These are phyloP conservation scores for Bos indicus DNA, from an alignment of 2,113 vertebrate species.

Conservation along the genomic window DNA sequence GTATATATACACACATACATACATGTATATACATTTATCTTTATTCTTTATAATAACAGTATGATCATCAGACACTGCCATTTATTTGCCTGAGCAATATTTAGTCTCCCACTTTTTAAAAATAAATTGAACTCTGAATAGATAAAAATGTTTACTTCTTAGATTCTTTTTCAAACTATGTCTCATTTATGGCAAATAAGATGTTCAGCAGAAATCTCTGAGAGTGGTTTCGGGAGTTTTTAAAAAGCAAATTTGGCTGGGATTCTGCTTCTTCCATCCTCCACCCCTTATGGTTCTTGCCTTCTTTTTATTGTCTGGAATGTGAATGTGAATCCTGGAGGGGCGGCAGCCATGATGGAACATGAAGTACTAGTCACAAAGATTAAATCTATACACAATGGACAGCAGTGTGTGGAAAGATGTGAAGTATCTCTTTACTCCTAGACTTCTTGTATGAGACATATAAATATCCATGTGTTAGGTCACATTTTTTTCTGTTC, in stretches of 20 bases:
- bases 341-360: neutral
- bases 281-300: neutral
- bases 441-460: neutral
- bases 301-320: neutral
- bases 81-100: neutral
- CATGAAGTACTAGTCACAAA: neutral
- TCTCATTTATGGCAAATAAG: neutral
- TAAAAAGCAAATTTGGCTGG: neutral
- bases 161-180: neutral
- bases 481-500: neutral
- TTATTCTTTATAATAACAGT: neutral
- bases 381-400: neutral
- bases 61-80: neutral
- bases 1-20: neutral
- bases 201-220: neutral
- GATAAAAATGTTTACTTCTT: neutral
- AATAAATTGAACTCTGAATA: neutral
- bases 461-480: neutral
- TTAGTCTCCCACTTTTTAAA: neutral
- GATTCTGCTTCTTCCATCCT: neutral
- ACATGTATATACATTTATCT: neutral
- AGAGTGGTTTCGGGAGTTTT: neutral
- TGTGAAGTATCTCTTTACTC: neutral
- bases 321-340: neutral
- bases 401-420: neutral